Evolutionary conservation across 2,113 vertebrate genomes (phyloP), one percentile per base, ranked within the genome.

Genomic region (Arenaria interpres): DNA sequence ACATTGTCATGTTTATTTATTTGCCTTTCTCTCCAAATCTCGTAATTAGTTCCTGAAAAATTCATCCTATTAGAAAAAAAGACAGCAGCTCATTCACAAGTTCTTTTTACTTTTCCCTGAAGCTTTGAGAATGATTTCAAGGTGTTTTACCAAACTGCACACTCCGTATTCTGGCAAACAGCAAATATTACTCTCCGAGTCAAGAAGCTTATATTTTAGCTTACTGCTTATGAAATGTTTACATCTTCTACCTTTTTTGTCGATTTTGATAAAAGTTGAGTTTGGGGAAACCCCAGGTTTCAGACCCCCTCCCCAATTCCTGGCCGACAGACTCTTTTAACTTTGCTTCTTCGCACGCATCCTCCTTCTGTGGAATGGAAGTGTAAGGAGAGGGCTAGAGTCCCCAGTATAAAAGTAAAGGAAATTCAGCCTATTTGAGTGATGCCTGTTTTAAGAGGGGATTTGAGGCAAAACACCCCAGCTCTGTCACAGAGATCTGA

Each of bases 41-140:
- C 33, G 71, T 88, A 85, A 83, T 90, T 93, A 88, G 53, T 73
- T 90, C 63, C 75, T 92, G 75, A 95, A 90, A 83, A 92, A 80
- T 7, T 73, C 4, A 41, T 80, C 90, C 35, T 62, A 14, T 37
- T 85, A 69, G 50, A 39, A 80, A 24, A 83, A 88, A 84, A 93
- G 48, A 85, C 28, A 82, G 53, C 23, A 78, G 37, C 57, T 85
- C 24, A 60, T 88, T 82, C 91, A 67, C 39, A 76, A 83, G 62
- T 93, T 86, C 19, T 88, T 83, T 83, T 83, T 84, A 86, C 7
- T 80, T 90, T 80, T 92, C 63, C 59, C 53, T 76, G 43, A 79
- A 85, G 21, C 79, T 93, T 77, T 80, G 59, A 80, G 80, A 71
- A 41, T 74, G 69, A 84, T 89, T 91, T 91, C 69, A 63, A 48